Percentiles rank a stretch among this genome's conserved stretches.
These are phyloP conservation scores for Electrophaes corylata DNA, from an alignment of 2,888 invertebrate genomes.

Conservation along the genomic window DNA sequence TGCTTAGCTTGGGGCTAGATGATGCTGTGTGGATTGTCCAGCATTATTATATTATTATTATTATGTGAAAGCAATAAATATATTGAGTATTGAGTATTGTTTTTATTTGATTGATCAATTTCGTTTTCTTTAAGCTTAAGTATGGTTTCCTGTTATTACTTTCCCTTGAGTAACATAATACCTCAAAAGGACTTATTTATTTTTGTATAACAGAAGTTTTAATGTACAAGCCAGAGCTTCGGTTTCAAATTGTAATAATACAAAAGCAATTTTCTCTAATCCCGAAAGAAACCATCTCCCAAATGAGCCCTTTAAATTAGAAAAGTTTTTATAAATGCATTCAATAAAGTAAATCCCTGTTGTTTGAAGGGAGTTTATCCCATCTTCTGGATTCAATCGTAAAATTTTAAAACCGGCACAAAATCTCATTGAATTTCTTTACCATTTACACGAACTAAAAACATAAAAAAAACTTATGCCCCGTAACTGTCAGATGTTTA, in stretches of 20 bases:
- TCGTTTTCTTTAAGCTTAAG: no score
- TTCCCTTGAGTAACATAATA: no score
- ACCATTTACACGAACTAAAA: constrained; percentile 37
- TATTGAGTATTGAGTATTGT: no score
- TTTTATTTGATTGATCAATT: no score
- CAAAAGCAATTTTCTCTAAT: constrained; percentile 12
- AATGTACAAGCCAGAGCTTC: no score
- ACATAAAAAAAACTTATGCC: constrained; percentile 42
- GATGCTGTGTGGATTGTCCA: no score
- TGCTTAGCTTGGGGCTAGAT: no score
- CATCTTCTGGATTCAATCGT: constrained; percentile 35
- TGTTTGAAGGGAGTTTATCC: constrained; percentile 14
- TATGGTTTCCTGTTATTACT: no score
- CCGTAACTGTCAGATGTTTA: constrained; percentile 30
- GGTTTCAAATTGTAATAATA: constrained; percentile 1
- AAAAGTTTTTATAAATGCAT: constrained; percentile 38
- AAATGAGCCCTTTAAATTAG: constrained; percentile 35
- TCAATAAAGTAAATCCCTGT: constrained; percentile 31
- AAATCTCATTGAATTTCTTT: constrained; percentile 43
- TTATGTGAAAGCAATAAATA: no score
- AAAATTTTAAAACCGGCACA: constrained; percentile 39
- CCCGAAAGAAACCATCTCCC: constrained; percentile 9
- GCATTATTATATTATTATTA: no score
- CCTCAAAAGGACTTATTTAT: not conserved
- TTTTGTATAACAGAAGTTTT: no score